Evolutionary conservation across 2,797 vertebrate genomes (phyloP).

Genomic region (Leptoclinus maculatus): DNA sequence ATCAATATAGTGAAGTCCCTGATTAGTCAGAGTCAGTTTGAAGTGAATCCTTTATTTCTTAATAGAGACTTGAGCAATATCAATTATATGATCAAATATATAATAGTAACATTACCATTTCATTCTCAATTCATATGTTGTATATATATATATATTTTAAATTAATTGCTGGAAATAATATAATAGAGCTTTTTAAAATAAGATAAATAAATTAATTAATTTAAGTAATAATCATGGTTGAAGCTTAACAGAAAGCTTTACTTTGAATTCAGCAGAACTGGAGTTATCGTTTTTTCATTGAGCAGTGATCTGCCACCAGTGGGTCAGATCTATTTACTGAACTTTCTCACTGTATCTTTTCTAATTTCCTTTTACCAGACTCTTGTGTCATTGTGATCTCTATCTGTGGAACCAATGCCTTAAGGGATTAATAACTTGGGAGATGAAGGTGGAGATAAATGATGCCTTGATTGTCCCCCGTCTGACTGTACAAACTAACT

Average conservation of each 20-base stretch:
- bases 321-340: constrained; percentile 51
- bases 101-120: not conserved
- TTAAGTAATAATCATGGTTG: not conserved
- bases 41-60: too few relatives aligned
- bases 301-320: not conserved
- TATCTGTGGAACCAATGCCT: constrained; percentile 63
- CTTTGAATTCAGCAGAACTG: not conserved
- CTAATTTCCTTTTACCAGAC: constrained; percentile 69
- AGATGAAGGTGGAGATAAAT: constrained; percentile 67
- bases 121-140: not conserved
- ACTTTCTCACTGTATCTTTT: constrained; percentile 54
- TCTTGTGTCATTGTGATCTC: constrained; percentile 47
- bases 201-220: not conserved
- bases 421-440: constrained; percentile 66
- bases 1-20: not conserved
- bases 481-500: constrained; percentile 63
- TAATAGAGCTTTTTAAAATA: not conserved
- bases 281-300: constrained; percentile 23
- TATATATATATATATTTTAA: not conserved
- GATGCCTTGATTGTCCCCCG: constrained; percentile 46
- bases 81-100: not conserved
- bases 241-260: not conserved
- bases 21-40: too few relatives aligned
- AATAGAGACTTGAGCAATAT: not conserved
- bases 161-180: not conserved